These are phyloP conservation scores for Corythucha ciliata DNA, from an alignment of 2,888 invertebrate genomes.

Conservation along the genomic window DNA sequence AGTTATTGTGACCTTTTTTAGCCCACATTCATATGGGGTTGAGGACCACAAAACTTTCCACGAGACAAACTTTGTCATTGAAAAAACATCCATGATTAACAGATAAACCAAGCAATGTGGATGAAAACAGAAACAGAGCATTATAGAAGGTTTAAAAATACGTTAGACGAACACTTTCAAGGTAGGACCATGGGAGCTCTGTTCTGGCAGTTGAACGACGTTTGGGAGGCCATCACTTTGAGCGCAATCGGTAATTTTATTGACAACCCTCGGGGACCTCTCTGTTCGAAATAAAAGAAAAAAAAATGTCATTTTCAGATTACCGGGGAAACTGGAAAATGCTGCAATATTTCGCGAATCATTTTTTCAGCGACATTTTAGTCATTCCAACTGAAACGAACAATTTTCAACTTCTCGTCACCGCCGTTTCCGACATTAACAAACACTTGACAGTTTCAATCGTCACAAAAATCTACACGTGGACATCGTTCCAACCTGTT, in stretches of 20 bases:
- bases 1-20: no score
- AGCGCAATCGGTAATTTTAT: conserved; percentile 72
- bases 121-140: conserved; percentile 76
- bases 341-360: conserved; percentile 77
- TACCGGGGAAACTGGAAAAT: conserved; percentile 73
- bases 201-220: conserved; percentile 97
- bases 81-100: neutral
- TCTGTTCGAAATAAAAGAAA: no score
- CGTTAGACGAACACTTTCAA: conserved; percentile 45
- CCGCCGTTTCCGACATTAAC: no score
- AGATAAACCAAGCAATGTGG: conserved; percentile 72
- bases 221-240: conserved; percentile 97
- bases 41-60: no score
- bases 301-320: no score
- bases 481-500: conserved; percentile 24
- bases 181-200: conserved; percentile 90
- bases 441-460: no score
- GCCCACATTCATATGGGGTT: no score
- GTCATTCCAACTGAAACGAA: conserved; percentile 43
- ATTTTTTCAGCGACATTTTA: conserved; percentile 73
- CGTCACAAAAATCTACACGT: conserved; percentile 15
- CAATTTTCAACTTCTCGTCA: no score
- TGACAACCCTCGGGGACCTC: no score
- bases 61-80: no score
- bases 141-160: conserved; percentile 55